Percentiles rank a stretch among this genome's conserved stretches.
Conservation (phyloP, 2,113 vertebrate species). For the Condylura cristata region DNA sequence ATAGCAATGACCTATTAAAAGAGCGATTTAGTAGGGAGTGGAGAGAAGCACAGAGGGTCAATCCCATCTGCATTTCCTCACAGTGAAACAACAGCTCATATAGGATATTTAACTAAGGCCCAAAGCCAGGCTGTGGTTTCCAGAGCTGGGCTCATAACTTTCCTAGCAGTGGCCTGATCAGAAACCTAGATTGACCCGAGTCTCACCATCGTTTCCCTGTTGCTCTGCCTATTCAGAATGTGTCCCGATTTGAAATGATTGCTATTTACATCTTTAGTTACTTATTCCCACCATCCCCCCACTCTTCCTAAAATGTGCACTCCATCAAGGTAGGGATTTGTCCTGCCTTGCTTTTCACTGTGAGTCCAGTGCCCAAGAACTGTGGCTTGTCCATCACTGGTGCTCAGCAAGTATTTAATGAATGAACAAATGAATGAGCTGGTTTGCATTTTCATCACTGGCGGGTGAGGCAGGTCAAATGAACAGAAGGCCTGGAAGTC, state of each 20-base stretch:
- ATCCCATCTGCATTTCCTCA: neutral
- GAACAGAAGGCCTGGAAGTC: neutral
- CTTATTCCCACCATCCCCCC: neutral
- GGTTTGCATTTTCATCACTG: neutral
- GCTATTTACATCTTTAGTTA: neutral
- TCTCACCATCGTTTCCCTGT: neutral
- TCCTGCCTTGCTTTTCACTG: neutral
- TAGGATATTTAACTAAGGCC: neutral
- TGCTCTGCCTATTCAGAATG: neutral
- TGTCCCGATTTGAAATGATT: neutral
- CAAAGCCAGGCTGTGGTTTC: neutral
- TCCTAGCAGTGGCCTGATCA: neutral
- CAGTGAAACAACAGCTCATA: neutral
- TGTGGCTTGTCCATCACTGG: too few relatives aligned
- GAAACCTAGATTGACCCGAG: neutral
- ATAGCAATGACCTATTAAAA: neutral
- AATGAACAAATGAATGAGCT: neutral
- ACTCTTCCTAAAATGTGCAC: neutral
- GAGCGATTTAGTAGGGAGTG: neutral
- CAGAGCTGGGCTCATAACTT: neutral
- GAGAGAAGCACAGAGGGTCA: neutral
- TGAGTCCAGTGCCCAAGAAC: neutral
- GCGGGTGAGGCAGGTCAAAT: neutral
- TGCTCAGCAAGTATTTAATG: neutral
- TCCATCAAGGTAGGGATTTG: fast-evolving